Evolutionary conservation across 1,140 invertebrate genomes (phyloP).

Genomic region (Triops cancriformis): DNA sequence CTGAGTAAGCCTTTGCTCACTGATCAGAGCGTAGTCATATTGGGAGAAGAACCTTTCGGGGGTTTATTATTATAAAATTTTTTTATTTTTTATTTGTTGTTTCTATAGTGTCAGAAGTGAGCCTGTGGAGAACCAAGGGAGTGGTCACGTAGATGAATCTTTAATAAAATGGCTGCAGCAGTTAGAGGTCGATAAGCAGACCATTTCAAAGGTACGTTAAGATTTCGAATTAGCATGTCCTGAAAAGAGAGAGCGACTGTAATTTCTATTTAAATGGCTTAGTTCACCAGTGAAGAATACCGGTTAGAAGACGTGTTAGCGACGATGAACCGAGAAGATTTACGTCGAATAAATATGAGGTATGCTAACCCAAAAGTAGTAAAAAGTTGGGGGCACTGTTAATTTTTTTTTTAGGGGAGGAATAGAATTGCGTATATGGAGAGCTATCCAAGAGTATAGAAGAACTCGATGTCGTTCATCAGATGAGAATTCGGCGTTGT

Average conservation of each 20-base stretch:
- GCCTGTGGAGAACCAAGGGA: slow-evolving; percentile 28
- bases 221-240: not conserved
- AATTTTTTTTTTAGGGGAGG: slow-evolving; percentile 43
- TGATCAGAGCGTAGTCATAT: too few species aligned
- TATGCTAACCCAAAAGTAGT: slow-evolving; percentile 37
- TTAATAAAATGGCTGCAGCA: slow-evolving; percentile 38
- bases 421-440: slow-evolving; percentile 51
- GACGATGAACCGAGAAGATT: slow-evolving; percentile 63
- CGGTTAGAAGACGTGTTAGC: slow-evolving; percentile 65
- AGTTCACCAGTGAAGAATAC: slow-evolving; percentile 67
- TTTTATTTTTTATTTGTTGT: too few species aligned
- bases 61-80: too few species aligned
- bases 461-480: not conserved
- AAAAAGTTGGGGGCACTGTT: slow-evolving; percentile 23
- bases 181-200: slow-evolving; percentile 36
- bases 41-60: too few species aligned
- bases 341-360: slow-evolving; percentile 61
- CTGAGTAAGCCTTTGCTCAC: slow-evolving; percentile 21
- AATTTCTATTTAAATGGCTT: too few species aligned
- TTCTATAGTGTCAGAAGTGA: slow-evolving; percentile 18
- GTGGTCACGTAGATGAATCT: slow-evolving; percentile 33
- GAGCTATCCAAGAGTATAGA: slow-evolving; percentile 43
- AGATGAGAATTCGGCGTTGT: slow-evolving; percentile 1
- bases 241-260: too few species aligned
- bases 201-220: slow-evolving; percentile 36